phyloP scores from a whole-genome alignment of 2,888 invertebrate genomes.

The Lasioglossum zephyrum region DNA sequence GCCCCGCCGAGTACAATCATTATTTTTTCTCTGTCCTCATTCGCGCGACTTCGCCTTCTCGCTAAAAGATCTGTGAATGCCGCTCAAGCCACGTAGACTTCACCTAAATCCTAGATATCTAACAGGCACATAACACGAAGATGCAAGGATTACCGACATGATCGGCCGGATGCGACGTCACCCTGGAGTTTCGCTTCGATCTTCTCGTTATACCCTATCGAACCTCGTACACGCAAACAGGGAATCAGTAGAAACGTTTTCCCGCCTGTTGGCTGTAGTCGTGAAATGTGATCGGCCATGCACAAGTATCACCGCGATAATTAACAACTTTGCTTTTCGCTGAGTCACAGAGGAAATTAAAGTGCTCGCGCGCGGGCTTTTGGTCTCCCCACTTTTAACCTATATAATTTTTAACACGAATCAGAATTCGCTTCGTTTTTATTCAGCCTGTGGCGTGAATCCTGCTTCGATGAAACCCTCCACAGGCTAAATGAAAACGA shows the following conservation, averaged over 20 bases:
- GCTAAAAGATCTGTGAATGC: conserved; percentile 54
- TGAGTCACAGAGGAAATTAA: background rate
- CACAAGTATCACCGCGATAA: too few species aligned
- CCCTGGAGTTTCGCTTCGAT: conserved; percentile 28
- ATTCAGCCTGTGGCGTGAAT: too few species aligned
- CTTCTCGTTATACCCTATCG: background rate
- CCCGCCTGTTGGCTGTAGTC: background rate
- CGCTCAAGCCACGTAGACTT: conserved; percentile 73
- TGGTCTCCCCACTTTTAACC: too few species aligned
- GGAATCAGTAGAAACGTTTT: background rate
- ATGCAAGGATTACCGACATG: conserved; percentile 58
- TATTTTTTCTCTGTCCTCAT: conserved; percentile 33
- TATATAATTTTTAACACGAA: too few species aligned
- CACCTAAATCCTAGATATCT: conserved; percentile 76
- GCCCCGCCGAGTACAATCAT: conserved; percentile 20
- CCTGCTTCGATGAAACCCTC: too few species aligned
- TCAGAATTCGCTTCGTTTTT: too few species aligned
- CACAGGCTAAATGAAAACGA: too few species aligned
- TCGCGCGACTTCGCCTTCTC: conserved; percentile 49
- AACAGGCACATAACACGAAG: conserved; percentile 73
- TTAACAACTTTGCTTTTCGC: background rate
- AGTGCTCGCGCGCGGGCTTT: too few species aligned
- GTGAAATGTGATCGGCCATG: too few species aligned
- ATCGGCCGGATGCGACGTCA: conserved; percentile 58
- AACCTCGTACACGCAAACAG: background rate